Percentiles rank a stretch among this genome's conserved stretches.
Conservation (phyloP, 2,113 vertebrate species). For the Poeciliopsis retropinna region DNA sequence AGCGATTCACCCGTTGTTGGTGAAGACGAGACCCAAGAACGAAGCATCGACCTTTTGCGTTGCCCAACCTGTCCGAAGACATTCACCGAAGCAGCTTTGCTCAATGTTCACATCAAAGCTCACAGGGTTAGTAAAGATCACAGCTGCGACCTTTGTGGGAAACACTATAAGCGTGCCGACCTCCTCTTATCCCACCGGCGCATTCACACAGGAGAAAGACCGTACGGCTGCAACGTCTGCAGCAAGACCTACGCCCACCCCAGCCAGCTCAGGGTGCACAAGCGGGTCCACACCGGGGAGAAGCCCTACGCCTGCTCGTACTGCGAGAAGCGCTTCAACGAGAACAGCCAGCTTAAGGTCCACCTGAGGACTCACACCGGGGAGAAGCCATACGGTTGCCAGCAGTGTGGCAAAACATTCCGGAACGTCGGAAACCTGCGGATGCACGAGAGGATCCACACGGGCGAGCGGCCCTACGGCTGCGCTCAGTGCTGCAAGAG, state of each 20-base stretch:
- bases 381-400: conserved; percentile 76
- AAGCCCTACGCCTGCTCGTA: conserved; percentile 74
- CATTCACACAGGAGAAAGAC: conserved; percentile 77
- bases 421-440: conserved; percentile 75
- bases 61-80: conserved; percentile 73
- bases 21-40: conserved; percentile 14
- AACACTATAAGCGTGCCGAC: conserved; percentile 71
- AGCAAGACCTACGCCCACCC: conserved; percentile 75
- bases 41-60: conserved; percentile 40
- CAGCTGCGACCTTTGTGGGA: conserved; percentile 72
- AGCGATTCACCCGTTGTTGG: not conserved
- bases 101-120: conserved; percentile 72
- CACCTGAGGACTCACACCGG: conserved; percentile 80
- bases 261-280: conserved; percentile 78
- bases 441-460: conserved; percentile 79
- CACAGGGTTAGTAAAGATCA: conserved; percentile 74
- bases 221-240: conserved; percentile 74
- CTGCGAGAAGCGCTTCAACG: conserved; percentile 76
- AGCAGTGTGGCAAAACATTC: conserved; percentile 76
- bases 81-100: conserved; percentile 57
- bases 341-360: conserved; percentile 80
- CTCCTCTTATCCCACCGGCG: conserved; percentile 75
- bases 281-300: conserved; percentile 78
- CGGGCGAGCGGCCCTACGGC: conserved; percentile 77
- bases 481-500: conserved; percentile 79